Conservation (phyloP, 2,113 vertebrate species). For the Anarhynchus alexandrinus region DNA sequence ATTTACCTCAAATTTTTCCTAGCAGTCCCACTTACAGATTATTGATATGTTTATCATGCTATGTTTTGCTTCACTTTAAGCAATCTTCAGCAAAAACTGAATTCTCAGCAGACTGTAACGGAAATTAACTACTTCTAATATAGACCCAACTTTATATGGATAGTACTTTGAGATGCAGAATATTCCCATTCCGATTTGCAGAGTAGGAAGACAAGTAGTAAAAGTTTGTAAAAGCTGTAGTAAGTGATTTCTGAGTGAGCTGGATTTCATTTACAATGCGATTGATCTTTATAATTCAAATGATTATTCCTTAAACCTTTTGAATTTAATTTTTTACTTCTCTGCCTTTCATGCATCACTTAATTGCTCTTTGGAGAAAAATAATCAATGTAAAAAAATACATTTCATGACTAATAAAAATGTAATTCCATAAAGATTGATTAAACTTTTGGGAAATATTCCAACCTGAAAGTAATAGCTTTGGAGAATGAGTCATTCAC, state of each 20-base stretch:
- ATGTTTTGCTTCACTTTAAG: not conserved
- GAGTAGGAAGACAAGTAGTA: not conserved
- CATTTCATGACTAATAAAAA: not conserved
- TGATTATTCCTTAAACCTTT: not conserved
- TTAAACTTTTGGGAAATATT: not conserved
- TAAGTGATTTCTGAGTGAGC: slow-evolving; percentile 5
- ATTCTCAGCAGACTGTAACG: not conserved
- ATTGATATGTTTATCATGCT: not conserved
- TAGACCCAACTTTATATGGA: not conserved
- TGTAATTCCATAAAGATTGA: not conserved
- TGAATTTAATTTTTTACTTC: slow-evolving; percentile 44
- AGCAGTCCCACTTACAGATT: not conserved
- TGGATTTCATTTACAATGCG: slow-evolving; percentile 21
- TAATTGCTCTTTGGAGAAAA: slow-evolving; percentile 25
- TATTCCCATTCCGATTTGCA: not conserved
- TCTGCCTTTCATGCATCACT: slow-evolving; percentile 26
- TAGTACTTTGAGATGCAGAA: not conserved
- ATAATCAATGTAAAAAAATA: slow-evolving; percentile 31
- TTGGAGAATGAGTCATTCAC: not conserved
- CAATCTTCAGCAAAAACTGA: not conserved
- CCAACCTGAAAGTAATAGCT: not conserved
- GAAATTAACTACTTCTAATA: not conserved
- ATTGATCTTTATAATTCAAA: slow-evolving; percentile 44
- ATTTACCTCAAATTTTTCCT: not conserved
- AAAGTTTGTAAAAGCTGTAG: not conserved